phyloP scores from a whole-genome alignment of 2,888 invertebrate species.

The Unio delphinus region DNA sequence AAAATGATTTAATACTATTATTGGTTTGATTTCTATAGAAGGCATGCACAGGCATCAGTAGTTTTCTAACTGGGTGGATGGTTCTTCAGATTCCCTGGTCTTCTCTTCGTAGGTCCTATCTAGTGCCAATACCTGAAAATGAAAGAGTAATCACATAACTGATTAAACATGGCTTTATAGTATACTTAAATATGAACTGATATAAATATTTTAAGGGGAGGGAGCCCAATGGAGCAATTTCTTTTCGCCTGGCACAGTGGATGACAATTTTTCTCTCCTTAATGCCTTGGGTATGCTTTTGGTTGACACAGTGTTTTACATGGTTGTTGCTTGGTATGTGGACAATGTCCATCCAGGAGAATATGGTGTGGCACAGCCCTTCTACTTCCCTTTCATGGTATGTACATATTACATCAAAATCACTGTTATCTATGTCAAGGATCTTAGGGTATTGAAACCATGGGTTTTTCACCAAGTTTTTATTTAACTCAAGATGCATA shows the following conservation, averaged over 20 bases:
- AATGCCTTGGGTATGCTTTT: slow-evolving; percentile 80
- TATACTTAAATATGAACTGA: neutral
- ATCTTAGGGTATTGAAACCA: too few relatives aligned
- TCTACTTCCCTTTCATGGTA: slow-evolving; percentile 85
- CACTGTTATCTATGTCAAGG: too few relatives aligned
- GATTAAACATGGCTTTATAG: neutral
- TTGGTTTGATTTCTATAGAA: too few relatives aligned
- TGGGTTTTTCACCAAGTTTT: too few relatives aligned
- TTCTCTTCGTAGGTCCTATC: too few relatives aligned
- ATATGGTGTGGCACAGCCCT: slow-evolving; percentile 85
- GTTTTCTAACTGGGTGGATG: too few relatives aligned
- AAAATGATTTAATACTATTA: too few relatives aligned
- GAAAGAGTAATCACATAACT: too few relatives aligned
- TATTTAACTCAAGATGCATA: too few relatives aligned
- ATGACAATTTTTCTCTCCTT: slow-evolving; percentile 78
- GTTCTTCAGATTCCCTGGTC: too few relatives aligned
- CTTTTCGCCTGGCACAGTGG: slow-evolving; percentile 76
- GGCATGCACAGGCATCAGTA: too few relatives aligned
- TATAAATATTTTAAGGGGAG: slow-evolving; percentile 43
- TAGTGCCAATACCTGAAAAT: too few relatives aligned
- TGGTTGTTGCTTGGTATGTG: slow-evolving; percentile 85
- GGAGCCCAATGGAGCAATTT: slow-evolving; percentile 67
- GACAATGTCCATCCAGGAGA: slow-evolving; percentile 90
- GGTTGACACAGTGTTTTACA: slow-evolving; percentile 80
- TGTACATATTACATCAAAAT: slow-evolving; percentile 15